Evolutionary conservation across 2,888 invertebrate species (phyloP).

Genomic region (Elegia similella): DNA sequence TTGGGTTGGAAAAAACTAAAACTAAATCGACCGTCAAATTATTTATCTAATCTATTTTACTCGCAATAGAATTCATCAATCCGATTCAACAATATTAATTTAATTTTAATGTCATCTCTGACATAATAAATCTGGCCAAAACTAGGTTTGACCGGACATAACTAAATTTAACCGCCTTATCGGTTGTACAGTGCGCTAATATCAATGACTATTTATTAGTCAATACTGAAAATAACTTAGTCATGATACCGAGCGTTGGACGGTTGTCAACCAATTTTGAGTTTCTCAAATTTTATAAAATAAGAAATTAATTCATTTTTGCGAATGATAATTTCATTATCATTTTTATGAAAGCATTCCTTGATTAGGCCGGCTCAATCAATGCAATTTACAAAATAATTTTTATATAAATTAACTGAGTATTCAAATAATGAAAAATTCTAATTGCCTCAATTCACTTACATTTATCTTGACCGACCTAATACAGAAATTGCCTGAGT

Average conservation of each 20-base stretch:
- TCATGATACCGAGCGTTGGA: background rate
- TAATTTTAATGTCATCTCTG: background rate
- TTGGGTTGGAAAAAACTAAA: background rate
- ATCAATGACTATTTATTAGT: too few relatives aligned
- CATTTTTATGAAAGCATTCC: background rate
- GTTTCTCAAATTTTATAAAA: background rate
- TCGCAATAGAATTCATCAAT: background rate
- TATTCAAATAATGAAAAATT: too few relatives aligned
- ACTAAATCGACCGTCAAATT: background rate
- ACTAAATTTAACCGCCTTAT: background rate
- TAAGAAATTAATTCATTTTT: background rate
- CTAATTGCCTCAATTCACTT: too few relatives aligned
- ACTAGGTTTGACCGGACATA: background rate
- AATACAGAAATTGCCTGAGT: too few relatives aligned
- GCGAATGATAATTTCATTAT: constrained; percentile 3
- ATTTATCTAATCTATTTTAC: background rate
- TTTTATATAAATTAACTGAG: too few relatives aligned
- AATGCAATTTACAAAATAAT: too few relatives aligned
- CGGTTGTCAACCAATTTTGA: background rate
- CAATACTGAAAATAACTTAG: background rate
- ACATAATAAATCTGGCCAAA: background rate
- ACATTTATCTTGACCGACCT: too few relatives aligned
- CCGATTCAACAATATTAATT: background rate
- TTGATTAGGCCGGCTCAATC: background rate
- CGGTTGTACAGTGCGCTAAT: too few relatives aligned